Conservation (phyloP, 2,888 invertebrate species). For the Monochamus alternatus region DNA sequence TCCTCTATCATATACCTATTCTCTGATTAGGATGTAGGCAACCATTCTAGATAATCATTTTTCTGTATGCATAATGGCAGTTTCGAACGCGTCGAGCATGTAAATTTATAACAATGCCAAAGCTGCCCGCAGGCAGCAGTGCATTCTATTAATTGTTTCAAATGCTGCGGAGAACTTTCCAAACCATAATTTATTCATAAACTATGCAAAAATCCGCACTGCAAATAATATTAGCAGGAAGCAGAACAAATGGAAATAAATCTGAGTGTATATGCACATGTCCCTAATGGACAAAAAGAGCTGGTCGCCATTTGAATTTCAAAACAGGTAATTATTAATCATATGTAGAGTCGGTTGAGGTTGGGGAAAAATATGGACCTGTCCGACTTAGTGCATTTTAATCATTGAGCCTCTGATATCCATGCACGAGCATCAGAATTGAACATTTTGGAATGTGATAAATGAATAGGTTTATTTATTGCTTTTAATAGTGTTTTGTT, state of each 20-base stretch:
- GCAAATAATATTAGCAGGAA: slow-evolving; percentile 48
- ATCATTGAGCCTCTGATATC: no score
- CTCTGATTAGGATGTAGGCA: slow-evolving; percentile 42
- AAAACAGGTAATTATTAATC: slow-evolving; percentile 23
- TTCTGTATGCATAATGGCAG: slow-evolving; percentile 38
- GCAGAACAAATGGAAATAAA: slow-evolving; percentile 45
- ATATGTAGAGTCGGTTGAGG: slow-evolving; percentile 3
- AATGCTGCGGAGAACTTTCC: slow-evolving; percentile 53
- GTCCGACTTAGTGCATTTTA: not conserved
- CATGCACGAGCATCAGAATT: no score
- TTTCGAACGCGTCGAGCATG: slow-evolving; percentile 34
- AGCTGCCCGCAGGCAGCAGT: slow-evolving; percentile 32
- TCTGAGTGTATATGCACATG: slow-evolving; percentile 23
- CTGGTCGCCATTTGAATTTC: slow-evolving; percentile 19
- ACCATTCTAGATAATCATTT: slow-evolving; percentile 42
- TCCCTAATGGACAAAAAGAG: slow-evolving; percentile 21
- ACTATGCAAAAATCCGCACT: slow-evolving; percentile 42
- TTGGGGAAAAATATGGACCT: not conserved
- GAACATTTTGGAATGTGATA: no score
- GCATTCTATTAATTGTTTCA: slow-evolving; percentile 50
- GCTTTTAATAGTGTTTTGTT: no score
- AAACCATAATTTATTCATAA: slow-evolving; percentile 53
- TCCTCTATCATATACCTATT: slow-evolving; percentile 27
- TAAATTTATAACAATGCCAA: slow-evolving; percentile 45
- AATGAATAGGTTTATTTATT: no score